A percentile compares a stretch with the other conserved stretches of the same genome.
Conservation (phyloP, 2,797 vertebrate species). For the Thamnophis elegans region DNA sequence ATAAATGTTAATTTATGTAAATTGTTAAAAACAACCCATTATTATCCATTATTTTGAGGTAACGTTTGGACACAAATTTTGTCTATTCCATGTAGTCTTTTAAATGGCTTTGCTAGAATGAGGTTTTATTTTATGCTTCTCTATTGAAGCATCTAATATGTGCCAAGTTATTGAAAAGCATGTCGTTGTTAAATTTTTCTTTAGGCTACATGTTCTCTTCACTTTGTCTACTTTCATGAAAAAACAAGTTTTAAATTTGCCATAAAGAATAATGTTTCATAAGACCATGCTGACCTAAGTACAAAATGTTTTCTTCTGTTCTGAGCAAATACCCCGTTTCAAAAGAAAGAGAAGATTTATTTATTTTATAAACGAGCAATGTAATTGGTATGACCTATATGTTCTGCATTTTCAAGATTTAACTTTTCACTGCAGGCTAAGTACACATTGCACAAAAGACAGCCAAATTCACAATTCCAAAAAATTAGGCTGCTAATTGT, state of each 20-base stretch:
- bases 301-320: not conserved
- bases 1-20: not conserved
- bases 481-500: not conserved
- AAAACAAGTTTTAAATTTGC: not conserved
- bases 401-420: not conserved
- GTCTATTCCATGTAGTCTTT: not conserved
- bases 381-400: not conserved
- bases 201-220: not conserved
- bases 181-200: not conserved
- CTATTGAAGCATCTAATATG: not conserved
- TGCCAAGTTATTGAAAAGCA: not conserved
- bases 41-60: not conserved
- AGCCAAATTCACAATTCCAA: not conserved
- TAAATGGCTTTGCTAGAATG: not conserved
- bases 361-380: not conserved
- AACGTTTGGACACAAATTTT: not conserved
- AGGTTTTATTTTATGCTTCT: not conserved
- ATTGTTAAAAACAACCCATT: not conserved
- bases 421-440: not conserved
- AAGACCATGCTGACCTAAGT: not conserved
- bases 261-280: not conserved
- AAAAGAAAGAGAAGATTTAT: not conserved
- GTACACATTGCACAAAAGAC: not conserved
- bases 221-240: not conserved
- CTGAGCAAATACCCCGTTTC: not conserved